Base-by-base conservation (phyloP, 2,888 invertebrate species). In the Crocallis elinguaria region DNA sequence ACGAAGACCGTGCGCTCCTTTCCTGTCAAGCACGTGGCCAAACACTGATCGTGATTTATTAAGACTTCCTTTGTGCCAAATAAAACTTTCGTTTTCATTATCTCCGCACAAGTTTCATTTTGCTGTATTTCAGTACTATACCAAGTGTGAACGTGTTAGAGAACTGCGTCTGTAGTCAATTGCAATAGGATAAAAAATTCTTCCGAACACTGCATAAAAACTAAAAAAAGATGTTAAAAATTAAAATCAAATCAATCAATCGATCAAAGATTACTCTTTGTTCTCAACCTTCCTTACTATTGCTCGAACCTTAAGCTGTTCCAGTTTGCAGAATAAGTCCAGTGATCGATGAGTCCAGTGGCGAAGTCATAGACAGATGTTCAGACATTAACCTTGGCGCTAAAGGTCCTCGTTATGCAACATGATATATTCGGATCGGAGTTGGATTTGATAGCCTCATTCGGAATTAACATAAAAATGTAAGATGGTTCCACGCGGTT, bases 381-480 rank as follows among this genome's bases (percentile, higher is more conserved):
- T 14, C 33, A 41, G 45, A 23, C 36, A 45, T 44, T 42, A 46
- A 51, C 62, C 64, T 61, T 55, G 61, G 35, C 2, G 32, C 19
- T 32, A 54, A 54, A 43, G 42, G 54, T 43, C 49, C 33, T 16
- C 27, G 48, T 63, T 61, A 61, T 45, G 58, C 60, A 62, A 64
- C 35, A n/a, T 32, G 49, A 35, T 41, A 39, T 27, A 48, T 36
- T 44, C 45, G 41, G 43, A 48, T 44, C 45, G 41, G 43, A 48
- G 53, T 44, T 49, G 43, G 46, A 48, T 57, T 45, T 41, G 58
- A 49, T 56, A 58, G 56, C 62, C 57, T 56, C 56, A 57, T 56
- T 46, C 44, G 38, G 38, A 32, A 62, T 66, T 68, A 54, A 60
- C 60, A 65, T 62, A 62, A 46, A 63, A 53, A 35, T 58, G 44